Percentiles rank a stretch among this genome's conserved stretches.
phyloP scores from a whole-genome alignment of 2,797 vertebrate species.

The Ctenochaetus hawaiiensis region DNA sequence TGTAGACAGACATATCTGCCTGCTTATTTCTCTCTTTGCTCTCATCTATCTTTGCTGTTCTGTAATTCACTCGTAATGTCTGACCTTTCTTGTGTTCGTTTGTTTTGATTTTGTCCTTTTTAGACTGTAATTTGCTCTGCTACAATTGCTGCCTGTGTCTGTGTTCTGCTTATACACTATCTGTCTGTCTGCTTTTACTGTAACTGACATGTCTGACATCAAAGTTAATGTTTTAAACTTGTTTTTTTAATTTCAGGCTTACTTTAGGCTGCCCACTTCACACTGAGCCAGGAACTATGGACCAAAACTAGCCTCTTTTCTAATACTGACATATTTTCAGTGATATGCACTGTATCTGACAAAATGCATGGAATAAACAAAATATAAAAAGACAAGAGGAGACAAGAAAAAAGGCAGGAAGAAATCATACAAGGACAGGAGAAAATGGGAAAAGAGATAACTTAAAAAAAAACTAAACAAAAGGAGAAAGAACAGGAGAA shows the following conservation, averaged over 20 bases:
- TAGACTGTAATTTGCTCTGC: background rate
- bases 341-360: no score
- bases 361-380: no score
- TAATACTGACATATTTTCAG: background rate
- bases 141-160: background rate
- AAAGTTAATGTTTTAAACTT: background rate
- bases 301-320: background rate
- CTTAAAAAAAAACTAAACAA: background rate
- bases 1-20: no score
- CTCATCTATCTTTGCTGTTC: background rate
- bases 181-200: background rate
- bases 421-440: background rate
- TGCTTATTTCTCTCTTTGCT: background rate
- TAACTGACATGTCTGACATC: background rate
- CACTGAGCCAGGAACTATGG: background rate
- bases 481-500: slow-evolving; percentile 19
- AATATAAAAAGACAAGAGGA: background rate
- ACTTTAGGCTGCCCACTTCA: background rate
- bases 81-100: background rate
- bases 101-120: background rate
- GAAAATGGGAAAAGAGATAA: background rate
- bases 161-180: background rate
- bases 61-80: background rate
- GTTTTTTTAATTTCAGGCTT: background rate
- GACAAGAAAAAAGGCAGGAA: background rate